Percentiles rank a stretch among this genome's conserved stretches.
phyloP scores from a whole-genome alignment of 2,113 vertebrate species.

The Cyanoramphus novaezelandiae region DNA sequence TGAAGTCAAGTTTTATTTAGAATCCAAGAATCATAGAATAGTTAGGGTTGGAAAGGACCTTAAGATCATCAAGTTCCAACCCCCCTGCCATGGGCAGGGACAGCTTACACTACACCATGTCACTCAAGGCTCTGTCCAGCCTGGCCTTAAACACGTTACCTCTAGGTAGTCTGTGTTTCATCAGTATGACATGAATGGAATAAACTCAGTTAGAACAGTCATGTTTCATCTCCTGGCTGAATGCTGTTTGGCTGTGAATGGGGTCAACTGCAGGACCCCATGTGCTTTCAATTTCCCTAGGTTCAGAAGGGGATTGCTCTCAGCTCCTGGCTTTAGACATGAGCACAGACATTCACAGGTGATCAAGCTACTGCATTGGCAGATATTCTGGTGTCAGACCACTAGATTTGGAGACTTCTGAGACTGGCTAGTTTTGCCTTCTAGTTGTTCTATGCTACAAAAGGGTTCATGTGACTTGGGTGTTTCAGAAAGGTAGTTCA shows the following conservation, averaged over 20 bases:
- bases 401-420: not conserved
- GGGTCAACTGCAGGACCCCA: not conserved
- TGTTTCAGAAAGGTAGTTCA: not conserved
- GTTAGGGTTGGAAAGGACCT: too few species aligned
- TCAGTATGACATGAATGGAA: not conserved
- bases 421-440: not conserved
- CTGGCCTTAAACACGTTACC: not conserved
- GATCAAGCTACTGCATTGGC: not conserved
- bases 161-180: not conserved
- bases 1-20: not conserved
- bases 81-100: too few species aligned
- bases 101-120: too few species aligned
- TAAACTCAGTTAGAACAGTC: not conserved
- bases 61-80: too few species aligned
- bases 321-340: not conserved
- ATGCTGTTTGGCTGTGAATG: not conserved
- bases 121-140: too few species aligned
- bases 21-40: too few species aligned
- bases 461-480: not conserved
- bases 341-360: not conserved
- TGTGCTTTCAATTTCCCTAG: not conserved
- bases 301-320: not conserved
- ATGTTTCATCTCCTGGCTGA: not conserved
- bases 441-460: not conserved
- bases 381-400: not conserved